These are phyloP conservation scores for Petrocephalus schoutedeni DNA, from an alignment of 2,797 vertebrate species.

Conservation along the genomic window DNA sequence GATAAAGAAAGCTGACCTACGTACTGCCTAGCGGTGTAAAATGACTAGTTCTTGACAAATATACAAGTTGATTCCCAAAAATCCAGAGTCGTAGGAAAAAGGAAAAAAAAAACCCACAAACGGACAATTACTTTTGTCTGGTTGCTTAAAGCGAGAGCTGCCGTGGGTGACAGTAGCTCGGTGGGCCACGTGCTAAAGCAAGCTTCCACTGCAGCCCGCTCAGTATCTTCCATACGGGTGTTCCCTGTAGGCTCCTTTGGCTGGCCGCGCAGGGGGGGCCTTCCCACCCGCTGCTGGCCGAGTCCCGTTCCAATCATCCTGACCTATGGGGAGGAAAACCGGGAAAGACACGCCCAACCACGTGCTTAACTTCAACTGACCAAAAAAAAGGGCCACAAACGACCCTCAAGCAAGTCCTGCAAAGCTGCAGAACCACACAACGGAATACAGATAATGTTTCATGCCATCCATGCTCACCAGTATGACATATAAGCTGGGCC, in stretches of 20 bases:
- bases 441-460: neutral
- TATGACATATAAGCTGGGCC: neutral
- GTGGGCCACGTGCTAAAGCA: slow-evolving; percentile 77
- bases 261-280: slow-evolving; percentile 73
- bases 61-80: slow-evolving; percentile 54
- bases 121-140: slow-evolving; percentile 98
- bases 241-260: slow-evolving; percentile 87
- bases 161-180: slow-evolving; percentile 87
- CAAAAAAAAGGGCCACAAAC: neutral
- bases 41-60: slow-evolving; percentile 47
- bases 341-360: neutral
- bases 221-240: slow-evolving; percentile 95
- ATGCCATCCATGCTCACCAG: neutral
- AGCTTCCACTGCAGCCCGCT: slow-evolving; percentile 66
- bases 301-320: slow-evolving; percentile 94
- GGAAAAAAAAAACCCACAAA: slow-evolving; percentile 60
- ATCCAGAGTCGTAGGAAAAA: slow-evolving; percentile 65
- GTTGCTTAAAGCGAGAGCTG: slow-evolving; percentile 92
- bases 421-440: neutral
- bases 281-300: slow-evolving; percentile 69
- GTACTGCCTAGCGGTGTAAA: slow-evolving; percentile 53
- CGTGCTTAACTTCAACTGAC: slow-evolving; percentile 1
- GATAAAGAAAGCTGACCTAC: slow-evolving; percentile 60
- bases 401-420: neutral
- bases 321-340: slow-evolving; percentile 61